Base-by-base conservation (phyloP, 2,113 vertebrate species). In the Elanus axillaris region DNA sequence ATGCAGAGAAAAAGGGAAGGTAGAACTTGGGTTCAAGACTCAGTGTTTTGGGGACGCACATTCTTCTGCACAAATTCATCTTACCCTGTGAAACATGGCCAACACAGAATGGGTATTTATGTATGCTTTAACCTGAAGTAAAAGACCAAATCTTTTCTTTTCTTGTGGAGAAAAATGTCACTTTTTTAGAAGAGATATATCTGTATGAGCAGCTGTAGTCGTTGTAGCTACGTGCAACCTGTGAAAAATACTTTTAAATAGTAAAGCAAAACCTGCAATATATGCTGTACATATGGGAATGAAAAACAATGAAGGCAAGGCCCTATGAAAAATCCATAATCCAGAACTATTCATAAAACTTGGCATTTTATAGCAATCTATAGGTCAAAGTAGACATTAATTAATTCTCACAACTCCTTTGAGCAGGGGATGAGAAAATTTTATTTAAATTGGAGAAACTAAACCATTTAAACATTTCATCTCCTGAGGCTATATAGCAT, bases 351-450 rank as follows among this genome's bases (percentile, higher is more conserved):
- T 92, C 8, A 42, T 80, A 81, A 92, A 89, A 84, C n/a, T 74
- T 91, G 89, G 14, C 52, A 81, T 84, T 90, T 95, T 81, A 77
- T 88, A 86, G 21, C 34, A 58, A 83, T 77, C 71, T 90, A 50
- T 83, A 88, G 59, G 78, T 83, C 78, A 95, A 95, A 80, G 38
- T 34, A 88, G 56, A n/a, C 40, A 68, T 77, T 84, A 91, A 90
- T 94, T 73, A 93, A 78, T 84, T 87, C 77, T 90, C 60, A 88
- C n/a, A 47, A 59, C 23, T 86, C 32, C 47, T 90, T 58, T 83
- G 55, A 90, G 47, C 48, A 52, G 42, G 63, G 55, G 7, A 67
- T 80, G 29, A 62, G 16, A 84, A 94, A 93, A 67, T 84, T 82
- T 26, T 72, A 58, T 77, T 69, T 69, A 74, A 66, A 66, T 48